phyloP scores from a whole-genome alignment of 2,888 invertebrate species.

The Hypena proboscidalis region DNA sequence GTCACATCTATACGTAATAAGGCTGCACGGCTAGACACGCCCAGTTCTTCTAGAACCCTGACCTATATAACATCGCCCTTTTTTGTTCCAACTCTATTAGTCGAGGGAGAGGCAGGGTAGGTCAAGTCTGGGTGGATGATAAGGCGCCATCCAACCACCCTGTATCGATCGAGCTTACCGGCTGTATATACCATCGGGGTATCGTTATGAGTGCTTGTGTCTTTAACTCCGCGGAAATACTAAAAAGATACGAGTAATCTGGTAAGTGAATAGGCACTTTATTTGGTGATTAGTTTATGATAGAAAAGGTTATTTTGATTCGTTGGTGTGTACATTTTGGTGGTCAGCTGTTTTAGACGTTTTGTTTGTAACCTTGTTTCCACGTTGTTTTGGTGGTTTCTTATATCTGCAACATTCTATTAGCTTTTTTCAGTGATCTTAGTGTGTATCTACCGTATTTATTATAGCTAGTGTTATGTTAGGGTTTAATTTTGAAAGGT shows the following conservation, averaged over 20 bases:
- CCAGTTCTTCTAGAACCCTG: slow-evolving; percentile 44
- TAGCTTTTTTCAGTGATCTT: too few species aligned
- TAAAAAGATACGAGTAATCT: slow-evolving; percentile 33
- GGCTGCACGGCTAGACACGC: slow-evolving; percentile 35
- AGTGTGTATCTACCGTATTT: too few species aligned
- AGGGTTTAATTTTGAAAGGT: too few species aligned
- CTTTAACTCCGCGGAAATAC: slow-evolving; percentile 22
- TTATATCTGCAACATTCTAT: too few species aligned
- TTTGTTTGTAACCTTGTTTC: too few species aligned
- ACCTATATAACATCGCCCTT: slow-evolving; percentile 15
- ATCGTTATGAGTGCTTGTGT: slow-evolving; percentile 41
- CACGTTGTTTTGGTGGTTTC: too few species aligned
- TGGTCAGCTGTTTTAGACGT: not conserved
- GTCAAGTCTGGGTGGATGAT: slow-evolving; percentile 28
- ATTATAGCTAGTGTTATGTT: too few species aligned
- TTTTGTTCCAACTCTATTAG: slow-evolving; percentile 5
- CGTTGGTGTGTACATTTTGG: not conserved
- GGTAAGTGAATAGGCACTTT: slow-evolving; percentile 27
- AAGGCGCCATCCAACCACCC: slow-evolving; percentile 56
- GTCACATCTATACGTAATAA: slow-evolving; percentile 41
- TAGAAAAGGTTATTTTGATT: not conserved
- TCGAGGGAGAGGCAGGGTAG: slow-evolving; percentile 26
- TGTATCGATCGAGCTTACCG: slow-evolving; percentile 65
- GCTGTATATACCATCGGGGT: slow-evolving; percentile 48
- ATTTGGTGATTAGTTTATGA: not conserved